phyloP scores from a whole-genome alignment of 2,888 invertebrate species.

The Villa cingulata region DNA sequence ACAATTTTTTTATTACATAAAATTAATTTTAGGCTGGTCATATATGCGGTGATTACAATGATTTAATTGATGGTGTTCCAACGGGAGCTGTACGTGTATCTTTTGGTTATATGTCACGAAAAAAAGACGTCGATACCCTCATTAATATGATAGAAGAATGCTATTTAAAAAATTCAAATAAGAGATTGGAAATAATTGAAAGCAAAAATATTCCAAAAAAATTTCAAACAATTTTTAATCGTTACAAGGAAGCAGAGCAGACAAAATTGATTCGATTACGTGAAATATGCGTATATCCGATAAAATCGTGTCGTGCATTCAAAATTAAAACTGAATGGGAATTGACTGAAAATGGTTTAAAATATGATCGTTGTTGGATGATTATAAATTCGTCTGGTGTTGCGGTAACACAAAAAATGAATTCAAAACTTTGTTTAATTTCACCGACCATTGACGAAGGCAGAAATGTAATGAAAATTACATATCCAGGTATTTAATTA shows the following conservation, averaged over 20 bases:
- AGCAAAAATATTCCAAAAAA: conserved; percentile 20
- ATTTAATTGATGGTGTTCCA: conserved; percentile 72
- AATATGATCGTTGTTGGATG: conserved; percentile 91
- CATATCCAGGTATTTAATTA: conserved; percentile 51
- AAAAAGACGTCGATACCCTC: conserved; percentile 54
- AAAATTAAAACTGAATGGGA: conserved; percentile 55
- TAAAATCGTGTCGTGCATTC: conserved; percentile 81
- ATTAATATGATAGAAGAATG: conserved; percentile 61
- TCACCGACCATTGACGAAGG: conserved; percentile 55
- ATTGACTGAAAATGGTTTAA: conserved; percentile 61
- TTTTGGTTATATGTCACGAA: conserved; percentile 80
- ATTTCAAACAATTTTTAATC: conserved; percentile 21
- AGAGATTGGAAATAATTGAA: conserved; percentile 20
- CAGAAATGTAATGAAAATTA: conserved; percentile 40
- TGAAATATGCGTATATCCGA: conserved; percentile 62
- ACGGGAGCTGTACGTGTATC: conserved; percentile 87
- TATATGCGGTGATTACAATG: conserved; percentile 78
- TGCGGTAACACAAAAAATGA: conserved; percentile 78
- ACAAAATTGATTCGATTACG: conserved; percentile 22
- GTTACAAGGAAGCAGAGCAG: conserved; percentile 15
- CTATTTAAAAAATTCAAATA: conserved; percentile 40
- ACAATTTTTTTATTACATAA: neutral
- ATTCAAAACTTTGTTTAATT: conserved; percentile 63
- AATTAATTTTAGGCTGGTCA: conserved; percentile 53
- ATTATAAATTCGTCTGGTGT: conserved; percentile 68